Evolutionary conservation across 2,797 vertebrate species (phyloP).

Genomic region (Argya squamiceps): DNA sequence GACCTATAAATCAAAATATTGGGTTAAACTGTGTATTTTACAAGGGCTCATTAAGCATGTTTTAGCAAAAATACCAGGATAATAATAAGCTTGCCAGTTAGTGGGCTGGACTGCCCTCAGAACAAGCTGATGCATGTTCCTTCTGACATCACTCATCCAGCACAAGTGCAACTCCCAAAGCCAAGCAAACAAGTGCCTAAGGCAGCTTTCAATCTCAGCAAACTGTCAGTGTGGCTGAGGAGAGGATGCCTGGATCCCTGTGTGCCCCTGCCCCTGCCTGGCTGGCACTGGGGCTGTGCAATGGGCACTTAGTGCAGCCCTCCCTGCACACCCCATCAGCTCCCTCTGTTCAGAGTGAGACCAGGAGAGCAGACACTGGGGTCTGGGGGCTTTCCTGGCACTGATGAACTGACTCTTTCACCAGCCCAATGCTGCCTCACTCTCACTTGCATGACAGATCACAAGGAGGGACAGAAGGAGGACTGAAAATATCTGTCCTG

Average conservation of each 20-base stretch:
- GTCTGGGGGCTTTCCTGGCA: not conserved
- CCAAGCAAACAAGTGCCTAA: not conserved
- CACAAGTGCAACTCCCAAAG: not conserved
- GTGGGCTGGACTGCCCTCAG: not conserved
- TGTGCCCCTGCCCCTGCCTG: not conserved
- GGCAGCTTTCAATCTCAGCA: not conserved
- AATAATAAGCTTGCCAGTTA: not conserved
- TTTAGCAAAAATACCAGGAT: not conserved
- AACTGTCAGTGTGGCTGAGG: not conserved
- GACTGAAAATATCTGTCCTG: not conserved
- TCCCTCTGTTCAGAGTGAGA: not conserved
- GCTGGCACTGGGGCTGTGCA: not conserved
- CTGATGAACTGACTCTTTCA: not conserved
- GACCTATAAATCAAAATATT: not conserved
- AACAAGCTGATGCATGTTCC: not conserved
- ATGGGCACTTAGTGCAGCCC: not conserved
- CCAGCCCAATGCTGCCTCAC: fast-evolving
- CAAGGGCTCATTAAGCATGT: not conserved
- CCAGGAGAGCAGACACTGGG: not conserved
- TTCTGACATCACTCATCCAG: not conserved
- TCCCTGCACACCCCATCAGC: not conserved
- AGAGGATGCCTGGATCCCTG: not conserved
- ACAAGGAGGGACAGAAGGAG: not conserved
- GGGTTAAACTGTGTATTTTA: not conserved
- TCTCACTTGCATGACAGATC: not conserved